Conservation (phyloP, 2,888 invertebrate species). For the Synergus japonicus region DNA sequence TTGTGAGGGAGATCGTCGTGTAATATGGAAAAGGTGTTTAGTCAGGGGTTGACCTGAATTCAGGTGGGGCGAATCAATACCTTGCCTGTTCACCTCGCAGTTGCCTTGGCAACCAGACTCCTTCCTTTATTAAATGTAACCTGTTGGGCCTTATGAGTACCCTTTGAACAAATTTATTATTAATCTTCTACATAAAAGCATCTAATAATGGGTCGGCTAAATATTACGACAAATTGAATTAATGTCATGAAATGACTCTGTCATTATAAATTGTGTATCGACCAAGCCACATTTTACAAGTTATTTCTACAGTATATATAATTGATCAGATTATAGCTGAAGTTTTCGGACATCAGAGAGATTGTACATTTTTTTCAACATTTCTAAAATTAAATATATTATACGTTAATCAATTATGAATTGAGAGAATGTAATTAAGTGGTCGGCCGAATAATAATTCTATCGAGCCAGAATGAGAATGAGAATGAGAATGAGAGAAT, state of each 20-base stretch:
- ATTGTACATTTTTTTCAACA: too few species aligned
- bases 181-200: neutral
- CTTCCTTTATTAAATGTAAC: constrained; percentile 75
- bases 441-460: too few species aligned
- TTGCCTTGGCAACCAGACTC: constrained; percentile 75
- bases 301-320: too few species aligned
- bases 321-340: too few species aligned
- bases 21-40: constrained; percentile 72
- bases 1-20: constrained; percentile 58
- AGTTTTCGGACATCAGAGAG: too few species aligned
- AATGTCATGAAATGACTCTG: neutral
- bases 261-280: too few species aligned
- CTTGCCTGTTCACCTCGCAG: constrained; percentile 75
- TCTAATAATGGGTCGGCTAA: neutral
- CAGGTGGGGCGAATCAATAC: constrained; percentile 77
- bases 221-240: neutral
- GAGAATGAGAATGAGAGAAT: too few species aligned
- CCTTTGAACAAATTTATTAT: neutral
- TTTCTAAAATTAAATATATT: too few species aligned
- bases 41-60: constrained; percentile 77
- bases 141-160: constrained; percentile 57
- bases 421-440: too few species aligned
- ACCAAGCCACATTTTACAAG: too few species aligned
- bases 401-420: too few species aligned
- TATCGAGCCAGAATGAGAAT: too few species aligned